Evolutionary conservation across 2,797 vertebrate species (phyloP).

Genomic region (Enteromius trimaculatus): DNA sequence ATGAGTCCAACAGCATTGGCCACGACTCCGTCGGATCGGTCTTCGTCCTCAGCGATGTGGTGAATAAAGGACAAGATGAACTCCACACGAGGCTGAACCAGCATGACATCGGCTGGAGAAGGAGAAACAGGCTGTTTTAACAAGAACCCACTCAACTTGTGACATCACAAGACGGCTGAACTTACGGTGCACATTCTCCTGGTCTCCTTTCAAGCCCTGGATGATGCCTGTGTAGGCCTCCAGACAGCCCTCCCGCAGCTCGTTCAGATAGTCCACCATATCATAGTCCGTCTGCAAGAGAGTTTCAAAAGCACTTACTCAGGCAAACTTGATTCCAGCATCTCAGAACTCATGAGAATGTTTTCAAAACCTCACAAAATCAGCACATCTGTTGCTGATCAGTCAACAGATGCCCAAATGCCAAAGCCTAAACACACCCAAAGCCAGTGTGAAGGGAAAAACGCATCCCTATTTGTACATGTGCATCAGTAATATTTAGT

Average conservation of each 20-base stretch:
- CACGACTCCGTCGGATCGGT: slow-evolving; percentile 94
- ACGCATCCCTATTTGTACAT: too few relatives aligned
- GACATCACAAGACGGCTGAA: neutral
- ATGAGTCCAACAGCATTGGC: slow-evolving; percentile 93
- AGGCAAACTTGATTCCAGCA: neutral
- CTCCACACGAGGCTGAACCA: slow-evolving; percentile 96
- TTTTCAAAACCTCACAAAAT: neutral
- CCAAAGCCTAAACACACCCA: neutral
- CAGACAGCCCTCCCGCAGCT: slow-evolving; percentile 94
- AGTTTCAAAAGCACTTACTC: neutral
- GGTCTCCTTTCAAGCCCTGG: slow-evolving; percentile 97
- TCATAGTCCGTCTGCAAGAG: slow-evolving; percentile 91
- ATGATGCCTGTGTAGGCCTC: slow-evolving; percentile 98
- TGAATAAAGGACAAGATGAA: slow-evolving; percentile 98
- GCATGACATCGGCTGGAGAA: slow-evolving; percentile 90
- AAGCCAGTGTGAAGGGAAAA: too few relatives aligned
- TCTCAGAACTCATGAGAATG: neutral
- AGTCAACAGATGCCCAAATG: too few relatives aligned
- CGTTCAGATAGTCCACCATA: slow-evolving; percentile 99
- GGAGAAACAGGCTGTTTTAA: neutral
- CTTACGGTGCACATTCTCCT: slow-evolving; percentile 99
- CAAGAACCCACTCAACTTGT: neutral
- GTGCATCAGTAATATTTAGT: too few relatives aligned
- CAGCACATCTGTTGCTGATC: too few relatives aligned
- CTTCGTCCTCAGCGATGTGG: slow-evolving; percentile 95